Percentiles rank a stretch among this genome's conserved stretches.
phyloP scores from a whole-genome alignment of 1,140 invertebrate species.

The Hyposmocoma kahamanoa region DNA sequence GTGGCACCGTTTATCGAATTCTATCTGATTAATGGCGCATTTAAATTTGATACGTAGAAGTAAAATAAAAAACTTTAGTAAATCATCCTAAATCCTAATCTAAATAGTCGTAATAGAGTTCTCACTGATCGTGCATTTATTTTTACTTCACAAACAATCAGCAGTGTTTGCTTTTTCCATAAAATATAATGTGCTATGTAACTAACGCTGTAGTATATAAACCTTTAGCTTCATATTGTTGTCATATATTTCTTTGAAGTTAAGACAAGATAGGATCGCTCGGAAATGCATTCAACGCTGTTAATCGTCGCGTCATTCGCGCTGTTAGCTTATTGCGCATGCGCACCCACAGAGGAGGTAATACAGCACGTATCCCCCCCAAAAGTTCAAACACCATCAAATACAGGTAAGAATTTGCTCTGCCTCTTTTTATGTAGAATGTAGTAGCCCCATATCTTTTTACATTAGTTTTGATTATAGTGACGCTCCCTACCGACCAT shows the following conservation, averaged over 20 bases:
- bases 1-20: no score
- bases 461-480: no score
- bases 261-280: slow-evolving; percentile 57
- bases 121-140: neutral
- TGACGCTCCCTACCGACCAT: no score
- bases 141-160: neutral
- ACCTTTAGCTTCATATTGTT: slow-evolving; percentile 3
- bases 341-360: slow-evolving; percentile 48
- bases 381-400: slow-evolving; percentile 53
- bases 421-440: no score
- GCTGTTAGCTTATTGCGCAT: slow-evolving; percentile 48
- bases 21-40: no score
- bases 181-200: slow-evolving; percentile 44
- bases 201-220: slow-evolving; percentile 44
- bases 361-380: slow-evolving; percentile 59
- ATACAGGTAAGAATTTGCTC: slow-evolving; percentile 36
- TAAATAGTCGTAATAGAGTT: no score
- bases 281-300: slow-evolving; percentile 52
- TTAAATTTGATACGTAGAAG: no score
- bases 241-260: slow-evolving; percentile 10
- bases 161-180: slow-evolving; percentile 31
- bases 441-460: no score
- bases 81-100: no score
- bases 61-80: no score
- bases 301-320: slow-evolving; percentile 56